Evolutionary conservation across 2,888 invertebrate species (phyloP).

Genomic region (Oligia latruncula): DNA sequence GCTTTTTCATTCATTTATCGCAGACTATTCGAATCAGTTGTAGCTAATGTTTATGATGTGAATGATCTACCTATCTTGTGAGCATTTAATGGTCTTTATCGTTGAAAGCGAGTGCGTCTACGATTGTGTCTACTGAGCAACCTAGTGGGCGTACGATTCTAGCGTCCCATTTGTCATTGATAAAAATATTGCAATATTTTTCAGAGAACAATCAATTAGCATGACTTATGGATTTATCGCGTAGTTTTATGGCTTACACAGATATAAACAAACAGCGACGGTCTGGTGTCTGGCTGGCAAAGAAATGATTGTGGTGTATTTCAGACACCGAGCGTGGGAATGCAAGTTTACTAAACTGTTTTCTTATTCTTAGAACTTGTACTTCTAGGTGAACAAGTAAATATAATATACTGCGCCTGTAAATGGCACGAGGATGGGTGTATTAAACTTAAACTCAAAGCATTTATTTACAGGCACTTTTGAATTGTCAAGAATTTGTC

Average conservation of each 20-base stretch:
- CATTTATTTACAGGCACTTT: too few species aligned
- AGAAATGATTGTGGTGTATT: slow-evolving; percentile 5
- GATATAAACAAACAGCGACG: slow-evolving; percentile 23
- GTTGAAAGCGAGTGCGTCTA: slow-evolving; percentile 40
- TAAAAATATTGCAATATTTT: slow-evolving; percentile 26
- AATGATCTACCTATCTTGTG: slow-evolving; percentile 68
- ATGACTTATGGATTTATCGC: slow-evolving; percentile 13
- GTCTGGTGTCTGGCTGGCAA: slow-evolving; percentile 14
- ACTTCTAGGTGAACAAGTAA: background rate
- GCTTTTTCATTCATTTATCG: slow-evolving; percentile 81
- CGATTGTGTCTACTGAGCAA: slow-evolving; percentile 33
- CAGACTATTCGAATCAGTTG: slow-evolving; percentile 71
- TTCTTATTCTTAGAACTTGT: slow-evolving; percentile 18
- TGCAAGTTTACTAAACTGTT: slow-evolving; percentile 20
- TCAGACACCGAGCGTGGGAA: slow-evolving; percentile 15
- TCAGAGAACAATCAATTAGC: slow-evolving; percentile 27
- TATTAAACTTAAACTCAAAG: background rate
- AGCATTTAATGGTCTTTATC: slow-evolving; percentile 68
- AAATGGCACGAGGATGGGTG: background rate
- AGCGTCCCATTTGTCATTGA: slow-evolving; percentile 10
- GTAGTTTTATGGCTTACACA: slow-evolving; percentile 15
- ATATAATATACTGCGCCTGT: background rate
- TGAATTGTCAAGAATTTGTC: too few species aligned
- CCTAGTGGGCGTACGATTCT: slow-evolving; percentile 14
- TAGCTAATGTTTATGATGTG: slow-evolving; percentile 69